Evolutionary conservation across 2,888 invertebrate genomes (phyloP).

Genomic region (Tetragonula carbonaria): DNA sequence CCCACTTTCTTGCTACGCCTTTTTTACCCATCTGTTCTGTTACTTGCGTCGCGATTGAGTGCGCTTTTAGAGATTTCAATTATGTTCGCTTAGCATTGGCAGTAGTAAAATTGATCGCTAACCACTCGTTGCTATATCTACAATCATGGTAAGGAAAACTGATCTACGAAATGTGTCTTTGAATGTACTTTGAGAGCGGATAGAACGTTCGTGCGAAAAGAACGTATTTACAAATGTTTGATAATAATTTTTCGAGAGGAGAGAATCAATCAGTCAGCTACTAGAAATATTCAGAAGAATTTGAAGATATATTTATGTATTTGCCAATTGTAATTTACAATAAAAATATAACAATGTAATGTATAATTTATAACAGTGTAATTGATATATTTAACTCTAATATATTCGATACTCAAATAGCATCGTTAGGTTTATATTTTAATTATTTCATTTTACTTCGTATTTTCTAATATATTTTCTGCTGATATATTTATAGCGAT

Average conservation of each 20-base stretch:
- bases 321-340: too few species aligned
- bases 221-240: background rate
- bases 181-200: slow-evolving; percentile 47
- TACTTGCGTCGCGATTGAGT: slow-evolving; percentile 31
- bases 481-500: too few species aligned
- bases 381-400: too few species aligned
- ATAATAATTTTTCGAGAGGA: background rate
- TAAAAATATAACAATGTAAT: too few species aligned
- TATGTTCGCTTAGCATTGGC: slow-evolving; percentile 31
- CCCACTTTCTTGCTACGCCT: background rate
- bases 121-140: slow-evolving; percentile 57
- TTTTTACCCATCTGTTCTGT: background rate
- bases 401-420: too few species aligned
- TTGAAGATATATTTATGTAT: background rate
- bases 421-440: too few species aligned
- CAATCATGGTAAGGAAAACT: slow-evolving; percentile 63
- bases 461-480: too few species aligned
- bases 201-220: background rate
- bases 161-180: slow-evolving; percentile 38
- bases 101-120: slow-evolving; percentile 49
- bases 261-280: background rate
- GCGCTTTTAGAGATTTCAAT: slow-evolving; percentile 36
- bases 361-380: too few species aligned
- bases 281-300: background rate
- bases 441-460: too few species aligned